phyloP scores from a whole-genome alignment of 2,113 vertebrate genomes.

The Cyanoderma ruficeps region DNA sequence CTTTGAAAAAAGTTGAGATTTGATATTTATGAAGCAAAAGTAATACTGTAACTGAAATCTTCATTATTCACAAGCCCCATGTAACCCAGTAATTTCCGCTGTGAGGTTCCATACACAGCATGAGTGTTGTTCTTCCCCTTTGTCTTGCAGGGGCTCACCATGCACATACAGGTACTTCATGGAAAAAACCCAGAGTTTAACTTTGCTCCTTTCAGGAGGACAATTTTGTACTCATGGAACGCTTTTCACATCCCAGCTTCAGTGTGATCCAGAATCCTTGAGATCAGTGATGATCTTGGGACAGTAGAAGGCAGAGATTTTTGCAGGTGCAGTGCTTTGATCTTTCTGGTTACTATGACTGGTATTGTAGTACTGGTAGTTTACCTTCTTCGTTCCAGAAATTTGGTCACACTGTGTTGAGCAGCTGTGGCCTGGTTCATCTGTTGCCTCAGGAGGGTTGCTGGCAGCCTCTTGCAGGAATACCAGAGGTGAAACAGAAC shows the following conservation, averaged over 20 bases:
- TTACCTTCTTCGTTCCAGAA: not conserved
- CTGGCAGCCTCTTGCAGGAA: not conserved
- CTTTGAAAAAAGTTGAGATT: not conserved
- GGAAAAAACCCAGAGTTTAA: not conserved
- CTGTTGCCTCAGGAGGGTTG: not conserved
- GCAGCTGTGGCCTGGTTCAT: not conserved
- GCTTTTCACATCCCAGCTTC: not conserved
- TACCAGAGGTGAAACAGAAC: not conserved
- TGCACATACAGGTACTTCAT: not conserved
- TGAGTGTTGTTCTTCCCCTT: not conserved
- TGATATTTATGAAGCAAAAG: conserved; percentile 32
- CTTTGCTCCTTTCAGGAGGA: not conserved
- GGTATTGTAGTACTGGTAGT: not conserved
- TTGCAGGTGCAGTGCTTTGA: not conserved
- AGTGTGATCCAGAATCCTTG: not conserved
- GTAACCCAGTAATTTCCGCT: conserved; percentile 9
- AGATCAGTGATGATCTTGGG: not conserved
- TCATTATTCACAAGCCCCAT: conserved; percentile 58
- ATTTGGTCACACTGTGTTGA: not conserved
- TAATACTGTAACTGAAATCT: conserved; percentile 11
- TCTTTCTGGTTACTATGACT: not conserved
- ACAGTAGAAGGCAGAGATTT: not conserved
- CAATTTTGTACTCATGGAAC: not conserved
- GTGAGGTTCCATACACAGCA: not conserved
- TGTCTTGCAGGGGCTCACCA: not conserved